Base-by-base conservation (phyloP, 2,113 vertebrate species). In the Morone saxatilis region DNA sequence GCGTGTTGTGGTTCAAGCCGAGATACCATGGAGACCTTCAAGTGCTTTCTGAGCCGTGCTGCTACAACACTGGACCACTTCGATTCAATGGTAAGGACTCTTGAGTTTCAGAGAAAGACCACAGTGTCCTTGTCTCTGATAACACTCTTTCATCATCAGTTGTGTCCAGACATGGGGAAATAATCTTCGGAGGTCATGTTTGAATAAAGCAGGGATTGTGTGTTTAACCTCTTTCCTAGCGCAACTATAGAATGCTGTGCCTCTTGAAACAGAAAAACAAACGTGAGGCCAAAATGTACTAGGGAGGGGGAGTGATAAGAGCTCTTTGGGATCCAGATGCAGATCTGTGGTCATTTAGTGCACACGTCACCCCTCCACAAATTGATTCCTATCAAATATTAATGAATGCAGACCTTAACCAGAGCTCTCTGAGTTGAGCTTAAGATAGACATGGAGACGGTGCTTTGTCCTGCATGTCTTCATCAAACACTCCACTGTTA, bases 331-430 rank as follows among this genome's bases (percentile, higher is more conserved):
- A 22, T 76, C 47, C 76, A 82, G 68, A 85, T 47, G 59, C 40
- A 73, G 41, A 76, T 54, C 16, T 81, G 65, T 65, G 77, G 74
- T 71, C 80, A 25, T 83, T 75, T 71, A 51, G 51, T 62, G 57
- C 63, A 54, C 78, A 78, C 43, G 68, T 72, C 79, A 88, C 80
- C 74, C 65, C 59, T 79, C 72, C 75, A 74, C 77, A 83, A 79
- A 91, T 90, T 90, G 91, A 92, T 91, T 88, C 13, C 13, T 51
- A 89, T 92, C 22, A 91, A 93, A 88, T 89, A 92, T 94, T 88
- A 82, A 94, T 93, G 80, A 83, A 81, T 20, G 9, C 68, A 56
- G 88, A 89, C 81, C 48, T 66, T 74, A 84, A 72, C 68, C 77
- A 66, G 61, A 72, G 80, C 25, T 71, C 53, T 76, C 48, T 41